Evolutionary conservation across 2,113 vertebrate genomes (phyloP).

Genomic region (Emberiza fucata): DNA sequence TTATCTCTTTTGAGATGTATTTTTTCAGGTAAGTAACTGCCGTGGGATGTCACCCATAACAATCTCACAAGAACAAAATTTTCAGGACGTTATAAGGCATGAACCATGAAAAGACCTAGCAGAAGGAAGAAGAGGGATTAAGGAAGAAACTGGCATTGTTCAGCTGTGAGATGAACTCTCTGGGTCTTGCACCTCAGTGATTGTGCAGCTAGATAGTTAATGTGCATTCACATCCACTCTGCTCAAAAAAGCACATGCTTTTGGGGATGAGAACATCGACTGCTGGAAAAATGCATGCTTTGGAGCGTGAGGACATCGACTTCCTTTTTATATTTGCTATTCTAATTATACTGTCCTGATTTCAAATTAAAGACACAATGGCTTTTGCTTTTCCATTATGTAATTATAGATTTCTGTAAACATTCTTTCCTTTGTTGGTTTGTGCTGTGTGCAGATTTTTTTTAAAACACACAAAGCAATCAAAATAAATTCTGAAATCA

Average conservation of each 20-base stretch:
- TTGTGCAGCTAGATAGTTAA: not conserved
- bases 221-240: not conserved
- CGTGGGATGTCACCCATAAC: not conserved
- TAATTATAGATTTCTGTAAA: slow-evolving; percentile 41
- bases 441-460: not conserved
- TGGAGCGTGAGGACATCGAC: not conserved
- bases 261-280: not conserved
- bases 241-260: not conserved
- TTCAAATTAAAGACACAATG: slow-evolving; percentile 50
- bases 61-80: not conserved
- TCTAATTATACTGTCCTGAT: slow-evolving; percentile 31
- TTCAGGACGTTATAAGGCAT: not conserved
- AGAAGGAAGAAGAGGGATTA: not conserved
- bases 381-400: slow-evolving; percentile 31
- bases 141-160: not conserved
- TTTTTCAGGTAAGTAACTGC: not conserved
- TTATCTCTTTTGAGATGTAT: not conserved
- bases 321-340: slow-evolving; percentile 48
- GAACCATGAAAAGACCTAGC: not conserved
- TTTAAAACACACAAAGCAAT: not conserved
- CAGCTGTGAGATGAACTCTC: not conserved
- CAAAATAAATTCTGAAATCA: slow-evolving; percentile 41
- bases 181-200: not conserved
- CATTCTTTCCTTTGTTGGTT: slow-evolving; percentile 38
- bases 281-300: slow-evolving; percentile 38